Conservation (phyloP, 53 echinoderm and acorn worm species). For the Echinometra lucunter region DNA sequence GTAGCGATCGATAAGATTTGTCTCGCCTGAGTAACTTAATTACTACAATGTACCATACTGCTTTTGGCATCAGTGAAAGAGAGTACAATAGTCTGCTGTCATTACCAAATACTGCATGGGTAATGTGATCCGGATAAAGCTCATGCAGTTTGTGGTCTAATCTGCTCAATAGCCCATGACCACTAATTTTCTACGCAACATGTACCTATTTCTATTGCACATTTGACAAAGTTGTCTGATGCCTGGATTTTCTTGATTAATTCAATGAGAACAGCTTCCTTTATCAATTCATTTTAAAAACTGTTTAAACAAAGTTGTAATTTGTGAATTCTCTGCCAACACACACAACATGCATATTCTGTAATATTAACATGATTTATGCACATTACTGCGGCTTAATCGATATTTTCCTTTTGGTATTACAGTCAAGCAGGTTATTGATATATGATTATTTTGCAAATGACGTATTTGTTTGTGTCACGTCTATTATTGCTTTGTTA, state of each 20-base stretch:
- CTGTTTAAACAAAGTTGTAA: no score
- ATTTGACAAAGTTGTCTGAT: neutral
- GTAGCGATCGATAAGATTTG: neutral
- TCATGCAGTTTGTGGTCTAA: neutral
- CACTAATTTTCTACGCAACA: neutral
- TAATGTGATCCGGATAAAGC: neutral
- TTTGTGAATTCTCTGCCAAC: no score
- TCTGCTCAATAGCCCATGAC: neutral
- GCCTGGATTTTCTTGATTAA: neutral
- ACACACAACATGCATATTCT: no score
- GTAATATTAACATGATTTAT: no score
- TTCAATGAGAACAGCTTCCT: no score
- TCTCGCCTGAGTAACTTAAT: neutral
- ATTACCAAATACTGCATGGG: neutral
- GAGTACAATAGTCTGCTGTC: neutral
- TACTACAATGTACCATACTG: neutral
- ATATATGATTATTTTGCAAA: no score
- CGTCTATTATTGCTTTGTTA: no score
- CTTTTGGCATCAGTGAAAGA: neutral
- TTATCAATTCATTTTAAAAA: no score
- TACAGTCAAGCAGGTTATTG: no score
- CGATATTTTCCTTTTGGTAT: no score
- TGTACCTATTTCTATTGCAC: neutral
- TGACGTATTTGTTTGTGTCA: no score
- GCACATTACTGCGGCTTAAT: no score